Conservation (phyloP, 2,113 vertebrate species). For the Penelope pileata region DNA sequence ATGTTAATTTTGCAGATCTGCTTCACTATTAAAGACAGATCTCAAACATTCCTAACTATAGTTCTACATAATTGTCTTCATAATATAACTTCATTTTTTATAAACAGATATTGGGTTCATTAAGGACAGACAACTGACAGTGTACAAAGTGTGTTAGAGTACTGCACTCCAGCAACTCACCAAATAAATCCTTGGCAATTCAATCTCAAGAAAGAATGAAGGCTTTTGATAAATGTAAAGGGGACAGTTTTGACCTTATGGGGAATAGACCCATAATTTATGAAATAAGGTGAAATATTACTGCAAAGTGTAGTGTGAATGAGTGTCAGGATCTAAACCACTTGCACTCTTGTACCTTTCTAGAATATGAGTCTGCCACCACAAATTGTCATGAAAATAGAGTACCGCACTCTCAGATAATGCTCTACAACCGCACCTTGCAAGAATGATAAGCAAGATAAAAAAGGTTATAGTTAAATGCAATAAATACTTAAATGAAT, state of each 20-base stretch:
- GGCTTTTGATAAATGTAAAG: background rate
- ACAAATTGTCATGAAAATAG: background rate
- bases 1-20: constrained; percentile 12
- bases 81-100: background rate
- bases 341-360: background rate
- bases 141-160: background rate
- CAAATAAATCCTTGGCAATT: background rate
- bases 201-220: background rate
- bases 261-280: background rate
- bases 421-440: background rate
- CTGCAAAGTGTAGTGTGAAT: background rate
- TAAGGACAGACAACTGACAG: background rate
- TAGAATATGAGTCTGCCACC: background rate
- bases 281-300: constrained; percentile 13
- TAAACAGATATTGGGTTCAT: background rate
- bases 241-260: background rate
- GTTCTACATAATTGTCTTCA: background rate
- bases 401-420: background rate
- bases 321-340: background rate
- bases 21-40: background rate
- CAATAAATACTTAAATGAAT: background rate
- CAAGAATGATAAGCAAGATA: background rate
- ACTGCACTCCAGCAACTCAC: background rate
- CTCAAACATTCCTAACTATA: background rate
- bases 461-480: background rate